Conservation (phyloP, 2,113 vertebrate genomes). For the Menura novaehollandiae region DNA sequence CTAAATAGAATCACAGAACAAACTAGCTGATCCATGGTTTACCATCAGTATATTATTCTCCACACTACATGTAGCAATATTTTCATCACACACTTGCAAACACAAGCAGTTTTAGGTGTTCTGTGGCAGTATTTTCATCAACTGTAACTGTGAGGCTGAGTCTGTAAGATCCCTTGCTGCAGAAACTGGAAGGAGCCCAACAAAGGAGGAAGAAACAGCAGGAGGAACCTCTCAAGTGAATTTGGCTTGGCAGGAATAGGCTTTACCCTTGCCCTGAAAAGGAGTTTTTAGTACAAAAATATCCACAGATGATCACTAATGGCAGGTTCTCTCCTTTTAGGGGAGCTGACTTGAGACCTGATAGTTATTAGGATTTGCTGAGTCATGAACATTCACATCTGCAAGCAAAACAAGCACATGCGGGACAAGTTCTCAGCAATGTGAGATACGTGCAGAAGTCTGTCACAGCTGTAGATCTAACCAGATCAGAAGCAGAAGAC, state of each 20-base stretch:
- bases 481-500: background rate
- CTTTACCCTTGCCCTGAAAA: background rate
- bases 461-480: background rate
- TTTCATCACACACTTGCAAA: background rate
- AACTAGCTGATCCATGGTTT: background rate
- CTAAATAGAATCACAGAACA: background rate
- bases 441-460: background rate
- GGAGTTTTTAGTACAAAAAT: background rate
- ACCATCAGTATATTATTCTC: background rate
- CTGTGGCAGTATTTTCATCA: background rate
- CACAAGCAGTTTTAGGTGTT: background rate
- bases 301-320: background rate
- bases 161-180: background rate
- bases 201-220: background rate
- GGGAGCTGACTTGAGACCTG: background rate
- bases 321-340: background rate
- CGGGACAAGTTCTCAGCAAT: background rate
- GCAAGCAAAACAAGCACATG: background rate
- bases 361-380: background rate
- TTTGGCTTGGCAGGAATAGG: background rate
- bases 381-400: background rate
- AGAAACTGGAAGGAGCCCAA: background rate
- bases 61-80: accelerated
- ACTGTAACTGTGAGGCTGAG: background rate
- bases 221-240: background rate